Evolutionary conservation across 2,888 invertebrate species (phyloP).

Genomic region (Hymenopus coronatus): DNA sequence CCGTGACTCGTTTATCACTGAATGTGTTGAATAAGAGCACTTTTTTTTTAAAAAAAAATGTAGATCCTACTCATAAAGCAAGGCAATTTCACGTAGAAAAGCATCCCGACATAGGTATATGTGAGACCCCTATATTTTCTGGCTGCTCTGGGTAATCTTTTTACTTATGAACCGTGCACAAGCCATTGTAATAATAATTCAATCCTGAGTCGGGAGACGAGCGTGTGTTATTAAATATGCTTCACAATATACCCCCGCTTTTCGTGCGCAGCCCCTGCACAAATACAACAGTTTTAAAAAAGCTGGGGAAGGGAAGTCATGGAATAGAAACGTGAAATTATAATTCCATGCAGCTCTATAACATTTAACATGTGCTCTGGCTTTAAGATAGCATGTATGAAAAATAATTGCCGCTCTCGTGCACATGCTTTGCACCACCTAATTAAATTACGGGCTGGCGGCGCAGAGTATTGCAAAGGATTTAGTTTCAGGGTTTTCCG

Average conservation of each 20-base stretch:
- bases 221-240: not conserved
- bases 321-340: not conserved
- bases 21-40: too few relatives aligned
- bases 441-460: not conserved
- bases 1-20: too few relatives aligned
- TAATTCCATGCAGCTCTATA: not conserved
- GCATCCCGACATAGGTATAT: not conserved
- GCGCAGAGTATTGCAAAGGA: not conserved
- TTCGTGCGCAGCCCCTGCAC: not conserved
- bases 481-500: not conserved
- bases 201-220: not conserved
- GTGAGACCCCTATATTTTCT: not conserved
- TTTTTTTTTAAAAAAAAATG: not conserved
- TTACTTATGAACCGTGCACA: not conserved
- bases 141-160: not conserved
- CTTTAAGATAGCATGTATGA: not conserved
- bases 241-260: not conserved
- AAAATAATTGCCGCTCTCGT: not conserved
- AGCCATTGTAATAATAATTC: not conserved
- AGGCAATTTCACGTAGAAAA: not conserved
- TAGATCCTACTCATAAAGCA: not conserved
- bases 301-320: too few relatives aligned
- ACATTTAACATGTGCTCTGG: not conserved
- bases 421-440: not conserved
- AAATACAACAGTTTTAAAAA: not conserved